Base-by-base conservation (phyloP, 2,797 vertebrate genomes). In the Ctenosaura bakeri region DNA sequence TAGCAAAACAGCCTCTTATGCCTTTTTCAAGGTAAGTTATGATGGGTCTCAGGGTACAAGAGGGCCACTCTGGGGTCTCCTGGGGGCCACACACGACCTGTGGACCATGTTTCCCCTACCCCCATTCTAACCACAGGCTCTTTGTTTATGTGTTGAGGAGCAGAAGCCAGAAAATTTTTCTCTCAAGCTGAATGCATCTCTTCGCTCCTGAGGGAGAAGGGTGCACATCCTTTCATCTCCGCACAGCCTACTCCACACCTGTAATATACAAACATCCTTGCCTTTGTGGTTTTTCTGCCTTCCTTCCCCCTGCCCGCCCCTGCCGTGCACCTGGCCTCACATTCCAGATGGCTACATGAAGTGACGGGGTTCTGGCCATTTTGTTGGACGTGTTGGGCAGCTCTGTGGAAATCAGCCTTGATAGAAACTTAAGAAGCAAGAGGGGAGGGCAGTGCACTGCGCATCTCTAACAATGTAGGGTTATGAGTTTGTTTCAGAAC, bases 211-310 rank as follows among this genome's bases (percentile, higher is more conserved):
- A 10, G 50, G 29, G 20, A 16, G 46, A 24, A 74, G 42, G 1
- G 20, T 24, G 10, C 20, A 4, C 42, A 20, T 22, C 5, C 52
- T 52, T 80, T n/a, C 24, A 26, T 80, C 4, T 6, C 29, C 54
- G 84, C n/a, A 0, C 77, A 46, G 42, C 42, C 42, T 4, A 0
- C 62, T 26, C 22, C 20, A 7, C 6, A 20, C 22, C 22, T 6
- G 62, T 6, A 20, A 73, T 4, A 0, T 59, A 29, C 56, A 0
- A 20, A 20, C 85, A 46, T 85, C 0, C 12, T 77, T 73, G 32
- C 85, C 92, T 92, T 93, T 90, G 90, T 93, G 50, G 74, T 9
- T 84, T 92, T 83, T 12, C 66, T 85, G 93, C 89, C 93, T 93
- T 93, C 74, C 90, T 87, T 6, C 24, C 6, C 6, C 22, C 64